Evolutionary conservation across 1,140 invertebrate species (phyloP), one percentile per base, ranked within the genome.

Genomic region (Drosophila sechellia): DNA sequence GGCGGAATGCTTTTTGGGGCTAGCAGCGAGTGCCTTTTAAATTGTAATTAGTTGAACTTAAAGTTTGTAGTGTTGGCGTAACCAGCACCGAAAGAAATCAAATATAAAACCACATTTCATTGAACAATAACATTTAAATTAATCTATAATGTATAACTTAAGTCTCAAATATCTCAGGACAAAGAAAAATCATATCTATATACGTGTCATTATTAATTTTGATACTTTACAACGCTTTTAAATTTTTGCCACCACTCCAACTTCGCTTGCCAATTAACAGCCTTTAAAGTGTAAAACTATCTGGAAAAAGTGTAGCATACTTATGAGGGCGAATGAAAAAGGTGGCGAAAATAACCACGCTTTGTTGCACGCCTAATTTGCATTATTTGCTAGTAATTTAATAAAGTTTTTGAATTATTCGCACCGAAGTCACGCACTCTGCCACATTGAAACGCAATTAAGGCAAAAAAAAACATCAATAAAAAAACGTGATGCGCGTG

Each of bases 321-420:
- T 58, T 81, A 34, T 52, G 17, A n/a, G 70, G 37, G 58, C 42
- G 11, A 17, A 22, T 50, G 35, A 60, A 57, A 60, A 45, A 12
- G 20, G 37, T 43, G 25, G n/a, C 15, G 20, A 43, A 66, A 50
- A 42, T 65, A 35, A 5, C 1, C 11, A 1, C 17, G 49, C 22
- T 52, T 45, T 35, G 50, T 37, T 56, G 45, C 37, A 42, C 65
- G 58, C 53, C 66, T 77, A 68, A 77, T 81, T 58, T 70, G 63
- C 59, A 86, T 86, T 79, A 85, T 85, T 65, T 48, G 65, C 59
- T 77, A 50, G 81, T 81, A 78, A 81, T 81, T 81, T 81, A 86
- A 86, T 86, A 61, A 60, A 87, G 50, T 75, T 87, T 52, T 86
- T 64, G 27, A 56, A 70, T 69, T 60, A 34, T 49, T 63, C 61